Conservation (phyloP, 2,113 vertebrate genomes). For the Lepus europaeus region DNA sequence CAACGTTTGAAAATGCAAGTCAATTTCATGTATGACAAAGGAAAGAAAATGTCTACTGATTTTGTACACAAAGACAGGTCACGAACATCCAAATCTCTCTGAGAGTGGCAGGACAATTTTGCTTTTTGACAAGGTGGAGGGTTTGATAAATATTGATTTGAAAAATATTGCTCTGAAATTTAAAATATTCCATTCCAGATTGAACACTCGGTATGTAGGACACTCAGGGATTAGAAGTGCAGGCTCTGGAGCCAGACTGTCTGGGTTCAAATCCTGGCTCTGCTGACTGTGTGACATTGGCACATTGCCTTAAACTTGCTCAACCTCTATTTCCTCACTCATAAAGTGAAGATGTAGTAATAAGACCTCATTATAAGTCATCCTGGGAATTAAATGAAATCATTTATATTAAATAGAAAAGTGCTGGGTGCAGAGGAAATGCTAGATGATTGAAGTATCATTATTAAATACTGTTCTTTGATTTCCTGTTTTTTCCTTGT, state of each 20-base stretch:
- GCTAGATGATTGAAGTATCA: not conserved
- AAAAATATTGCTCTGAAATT: constrained; percentile 35
- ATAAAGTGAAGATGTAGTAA: constrained; percentile 56
- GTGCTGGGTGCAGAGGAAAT: constrained; percentile 35
- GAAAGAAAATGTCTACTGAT: not conserved
- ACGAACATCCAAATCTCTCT: constrained; percentile 24
- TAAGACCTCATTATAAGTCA: constrained; percentile 14
- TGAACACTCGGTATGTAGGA: not conserved
- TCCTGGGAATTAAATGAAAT: constrained; percentile 57
- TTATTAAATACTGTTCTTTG: constrained; percentile 57
- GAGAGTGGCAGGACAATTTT: not conserved
- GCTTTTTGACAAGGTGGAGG: not conserved
- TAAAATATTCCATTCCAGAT: constrained; percentile 49
- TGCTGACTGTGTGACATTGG: constrained; percentile 20
- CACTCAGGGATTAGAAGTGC: constrained; percentile 8
- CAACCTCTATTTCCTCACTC: constrained; percentile 61
- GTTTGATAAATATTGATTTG: not conserved
- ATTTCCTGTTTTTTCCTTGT: constrained; percentile 42
- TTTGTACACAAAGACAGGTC: constrained; percentile 1
- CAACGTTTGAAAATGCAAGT: not conserved
- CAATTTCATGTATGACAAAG: not conserved
- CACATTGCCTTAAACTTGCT: constrained; percentile 62
- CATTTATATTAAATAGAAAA: constrained; percentile 57
- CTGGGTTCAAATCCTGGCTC: constrained; percentile 73
- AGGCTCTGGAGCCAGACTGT: constrained; percentile 62